Percentiles rank a stretch among this genome's conserved stretches.
These are phyloP conservation scores for Galeruca laticollis DNA, from an alignment of 2,888 invertebrate genomes.

Conservation along the genomic window DNA sequence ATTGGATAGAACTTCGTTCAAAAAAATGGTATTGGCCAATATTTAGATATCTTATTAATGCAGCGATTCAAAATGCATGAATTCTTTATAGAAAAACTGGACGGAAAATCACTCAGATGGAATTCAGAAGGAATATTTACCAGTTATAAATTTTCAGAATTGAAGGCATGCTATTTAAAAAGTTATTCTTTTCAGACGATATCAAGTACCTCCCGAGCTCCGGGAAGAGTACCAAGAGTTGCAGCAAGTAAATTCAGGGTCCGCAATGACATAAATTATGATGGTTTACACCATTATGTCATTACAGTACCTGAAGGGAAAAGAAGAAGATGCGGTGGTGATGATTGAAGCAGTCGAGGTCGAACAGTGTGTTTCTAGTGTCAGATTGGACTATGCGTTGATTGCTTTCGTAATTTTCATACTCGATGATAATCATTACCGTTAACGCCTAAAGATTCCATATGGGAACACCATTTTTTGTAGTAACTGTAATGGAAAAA, in stretches of 20 bases:
- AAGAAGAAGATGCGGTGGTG: no score
- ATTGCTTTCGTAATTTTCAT: conserved; percentile 18
- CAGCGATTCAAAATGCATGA: conserved; percentile 12
- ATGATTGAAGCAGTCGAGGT: no score
- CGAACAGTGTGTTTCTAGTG: no score
- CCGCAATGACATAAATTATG: conserved; percentile 14
- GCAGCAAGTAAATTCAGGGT: conserved; percentile 24
- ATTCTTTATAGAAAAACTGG: conserved; percentile 10
- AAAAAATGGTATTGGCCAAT: conserved; percentile 6
- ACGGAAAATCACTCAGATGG: not conserved
- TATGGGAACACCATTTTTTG: no score
- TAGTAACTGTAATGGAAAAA: no score
- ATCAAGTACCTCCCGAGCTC: conserved; percentile 7
- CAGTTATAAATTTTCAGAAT: not conserved
- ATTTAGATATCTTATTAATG: conserved; percentile 2
- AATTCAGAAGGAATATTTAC: no score
- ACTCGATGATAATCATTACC: not conserved
- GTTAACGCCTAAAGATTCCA: no score
- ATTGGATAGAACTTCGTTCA: no score
- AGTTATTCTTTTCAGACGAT: conserved; percentile 14
- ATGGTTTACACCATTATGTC: conserved; percentile 18
- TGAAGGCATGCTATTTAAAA: conserved; percentile 14
- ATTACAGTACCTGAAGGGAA: conserved; percentile 15
- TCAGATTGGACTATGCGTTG: conserved; percentile 19
- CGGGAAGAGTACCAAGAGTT: conserved; percentile 13